phyloP scores from a whole-genome alignment of 2,888 invertebrate genomes.

The Bellardia bayeri region DNA sequence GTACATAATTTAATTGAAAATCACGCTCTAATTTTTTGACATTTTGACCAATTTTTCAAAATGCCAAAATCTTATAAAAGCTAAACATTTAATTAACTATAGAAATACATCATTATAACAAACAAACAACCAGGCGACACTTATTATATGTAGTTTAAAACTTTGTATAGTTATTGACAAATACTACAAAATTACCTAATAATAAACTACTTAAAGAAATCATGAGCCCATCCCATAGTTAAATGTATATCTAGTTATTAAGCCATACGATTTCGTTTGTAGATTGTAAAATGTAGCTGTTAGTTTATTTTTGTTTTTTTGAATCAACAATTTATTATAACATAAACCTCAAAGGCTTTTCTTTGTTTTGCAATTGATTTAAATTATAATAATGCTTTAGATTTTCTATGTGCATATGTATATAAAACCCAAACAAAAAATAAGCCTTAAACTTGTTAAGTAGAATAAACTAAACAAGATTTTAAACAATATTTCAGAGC shows the following conservation, averaged over 20 bases:
- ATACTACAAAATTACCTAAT: slow-evolving; percentile 40
- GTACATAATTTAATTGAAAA: no score
- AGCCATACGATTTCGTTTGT: slow-evolving; percentile 38
- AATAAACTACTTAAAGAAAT: slow-evolving; percentile 62
- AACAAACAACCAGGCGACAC: slow-evolving; percentile 15
- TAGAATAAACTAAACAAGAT: slow-evolving; percentile 38
- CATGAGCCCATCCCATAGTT: slow-evolving; percentile 72
- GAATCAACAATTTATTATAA: slow-evolving; percentile 28
- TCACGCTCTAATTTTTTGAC: slow-evolving; percentile 16
- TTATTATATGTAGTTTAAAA: slow-evolving; percentile 16
- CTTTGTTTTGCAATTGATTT: slow-evolving; percentile 57
- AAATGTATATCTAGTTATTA: slow-evolving; percentile 48
- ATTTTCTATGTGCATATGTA: background rate
- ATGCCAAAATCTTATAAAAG: no score
- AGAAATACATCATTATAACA: slow-evolving; percentile 59
- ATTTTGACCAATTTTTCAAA: slow-evolving; percentile 51
- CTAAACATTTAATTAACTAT: slow-evolving; percentile 54
- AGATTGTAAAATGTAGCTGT: slow-evolving; percentile 42
- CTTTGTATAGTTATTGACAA: no score
- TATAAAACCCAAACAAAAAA: no score
- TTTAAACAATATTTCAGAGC: slow-evolving; percentile 10
- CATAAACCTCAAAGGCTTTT: slow-evolving; percentile 56
- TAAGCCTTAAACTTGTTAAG: slow-evolving; percentile 47
- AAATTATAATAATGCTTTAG: slow-evolving; percentile 52
- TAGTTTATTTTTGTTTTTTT: slow-evolving; percentile 9